phyloP scores from a whole-genome alignment of 2,888 invertebrate species.

The Patella depressa region DNA sequence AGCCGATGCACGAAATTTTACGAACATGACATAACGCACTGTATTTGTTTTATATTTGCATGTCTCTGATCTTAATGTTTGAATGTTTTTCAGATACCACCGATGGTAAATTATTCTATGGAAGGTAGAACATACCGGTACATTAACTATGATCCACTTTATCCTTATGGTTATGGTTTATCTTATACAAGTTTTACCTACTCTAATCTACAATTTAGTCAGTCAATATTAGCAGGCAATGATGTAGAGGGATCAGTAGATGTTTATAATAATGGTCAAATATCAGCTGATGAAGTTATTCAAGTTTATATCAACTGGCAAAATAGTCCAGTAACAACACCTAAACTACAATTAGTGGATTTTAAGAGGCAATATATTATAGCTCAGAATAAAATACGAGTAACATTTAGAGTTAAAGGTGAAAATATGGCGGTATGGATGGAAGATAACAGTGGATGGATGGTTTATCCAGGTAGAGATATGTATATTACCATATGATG shows the following conservation, averaged over 20 bases:
- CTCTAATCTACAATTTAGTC: constrained; percentile 27
- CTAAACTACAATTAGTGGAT: neutral
- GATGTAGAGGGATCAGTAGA: constrained; percentile 42
- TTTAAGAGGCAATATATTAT: neutral
- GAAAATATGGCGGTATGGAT: neutral
- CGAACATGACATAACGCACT: too few species aligned
- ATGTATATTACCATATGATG: too few species aligned
- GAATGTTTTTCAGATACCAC: constrained; percentile 28
- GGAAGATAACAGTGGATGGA: neutral
- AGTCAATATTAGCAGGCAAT: constrained; percentile 45
- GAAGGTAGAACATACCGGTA: constrained; percentile 61
- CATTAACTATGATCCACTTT: constrained; percentile 46
- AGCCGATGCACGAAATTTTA: too few species aligned
- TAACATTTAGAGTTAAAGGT: neutral
- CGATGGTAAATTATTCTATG: constrained; percentile 55
- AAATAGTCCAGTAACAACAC: neutral
- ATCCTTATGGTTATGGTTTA: constrained; percentile 52
- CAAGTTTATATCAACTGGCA: constrained; percentile 2
- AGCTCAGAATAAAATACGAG: neutral
- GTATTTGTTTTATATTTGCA: too few species aligned
- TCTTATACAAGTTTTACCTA: constrained; percentile 46
- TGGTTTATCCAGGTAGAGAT: neutral
- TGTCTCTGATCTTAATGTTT: too few species aligned
- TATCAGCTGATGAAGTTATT: constrained; percentile 60
- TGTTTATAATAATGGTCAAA: constrained; percentile 53